Conservation (phyloP, 2,888 invertebrate genomes). For the Trisateles emortualis region DNA sequence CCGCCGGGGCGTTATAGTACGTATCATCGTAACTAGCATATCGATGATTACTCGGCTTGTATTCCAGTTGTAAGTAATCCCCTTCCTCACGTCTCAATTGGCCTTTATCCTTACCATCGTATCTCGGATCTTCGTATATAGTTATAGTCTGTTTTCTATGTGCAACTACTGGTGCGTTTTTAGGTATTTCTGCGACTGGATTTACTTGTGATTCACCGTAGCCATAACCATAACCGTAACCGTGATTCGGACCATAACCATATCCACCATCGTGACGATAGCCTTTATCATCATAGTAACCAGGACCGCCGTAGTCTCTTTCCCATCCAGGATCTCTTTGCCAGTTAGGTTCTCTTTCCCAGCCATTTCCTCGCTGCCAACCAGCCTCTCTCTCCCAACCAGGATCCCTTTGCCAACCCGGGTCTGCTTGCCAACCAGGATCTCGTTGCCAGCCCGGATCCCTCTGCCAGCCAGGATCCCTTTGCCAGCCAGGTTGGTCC, state of each 20-base stretch:
- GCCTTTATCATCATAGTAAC: conserved; percentile 77
- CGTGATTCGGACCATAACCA: conserved; percentile 73
- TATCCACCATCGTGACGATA: conserved; percentile 76
- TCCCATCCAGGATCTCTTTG: conserved; percentile 62
- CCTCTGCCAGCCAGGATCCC: conserved; percentile 51
- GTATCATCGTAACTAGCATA: conserved; percentile 81
- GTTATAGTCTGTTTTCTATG: conserved; percentile 83
- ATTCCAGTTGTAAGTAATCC: conserved; percentile 77
- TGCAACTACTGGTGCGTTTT: conserved; percentile 74
- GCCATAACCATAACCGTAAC: conserved; percentile 75
- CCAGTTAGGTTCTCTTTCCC: conserved; percentile 59
- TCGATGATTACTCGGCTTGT: conserved; percentile 77
- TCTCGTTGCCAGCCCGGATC: conserved; percentile 58
- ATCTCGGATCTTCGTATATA: conserved; percentile 83
- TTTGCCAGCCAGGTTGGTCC: conserved; percentile 62
- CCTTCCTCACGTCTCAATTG: conserved; percentile 75
- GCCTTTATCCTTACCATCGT: conserved; percentile 73
- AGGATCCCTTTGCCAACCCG: conserved; percentile 48
- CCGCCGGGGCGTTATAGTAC: conserved; percentile 67
- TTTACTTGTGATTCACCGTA: conserved; percentile 73
- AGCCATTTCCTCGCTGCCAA: conserved; percentile 56
- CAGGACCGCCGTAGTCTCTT: conserved; percentile 74
- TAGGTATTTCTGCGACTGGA: conserved; percentile 71
- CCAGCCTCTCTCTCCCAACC: conserved; percentile 56
- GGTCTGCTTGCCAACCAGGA: conserved; percentile 55